Evolutionary conservation across 2,888 invertebrate species (phyloP), one percentile per base, ranked within the genome.

Genomic region (Trichopria drosophilae): DNA sequence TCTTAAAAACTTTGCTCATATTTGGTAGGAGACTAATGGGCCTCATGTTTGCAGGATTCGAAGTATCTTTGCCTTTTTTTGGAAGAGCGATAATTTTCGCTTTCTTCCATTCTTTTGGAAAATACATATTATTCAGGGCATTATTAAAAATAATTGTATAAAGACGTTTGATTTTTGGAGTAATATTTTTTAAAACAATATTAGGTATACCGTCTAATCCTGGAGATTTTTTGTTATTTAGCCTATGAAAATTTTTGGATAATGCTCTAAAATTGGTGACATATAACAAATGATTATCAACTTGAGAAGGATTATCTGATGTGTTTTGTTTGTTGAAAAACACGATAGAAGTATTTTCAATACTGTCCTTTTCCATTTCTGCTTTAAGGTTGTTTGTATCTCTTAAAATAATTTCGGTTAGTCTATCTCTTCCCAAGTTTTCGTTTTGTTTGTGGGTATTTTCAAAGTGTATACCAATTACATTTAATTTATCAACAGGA

Each of bases 1-100:
- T 48, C 51, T 64, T 60, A 23, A 53, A 59, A 1, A 63, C 26
- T 53, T 62, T 61, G 15, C 61, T 58, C 6, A 62, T 42, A 16
- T 58, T 58, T 1, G 58, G 58, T 3, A 61, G 44, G 6, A 61
- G 43, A n/a, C 61, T 60, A 2, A 64, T 62, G 4, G 64, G 61
- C 15, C 60, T 32, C n/a, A 57, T 61, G 20, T 53, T 60, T 1
- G 49, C 22, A 1, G 58, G 51, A 12, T 52, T 19, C 1, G 37
- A 26, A 7, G 3, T 19, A 12, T 44, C 18, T 37, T 46, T 46
- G 28, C 12, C 18, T 37, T 37, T 36, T 40, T 54, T 54, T 26
- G 19, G 23, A 9, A 63, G 37, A 0, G 62, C 46, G 1, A 62
- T 55, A 0, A 62, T 43, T 51, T 62, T 66, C 0, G 62, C 62